These are phyloP conservation scores for Diadema setosum DNA, from an alignment of 35 echinoderm and acorn worm species.

Conservation along the genomic window DNA sequence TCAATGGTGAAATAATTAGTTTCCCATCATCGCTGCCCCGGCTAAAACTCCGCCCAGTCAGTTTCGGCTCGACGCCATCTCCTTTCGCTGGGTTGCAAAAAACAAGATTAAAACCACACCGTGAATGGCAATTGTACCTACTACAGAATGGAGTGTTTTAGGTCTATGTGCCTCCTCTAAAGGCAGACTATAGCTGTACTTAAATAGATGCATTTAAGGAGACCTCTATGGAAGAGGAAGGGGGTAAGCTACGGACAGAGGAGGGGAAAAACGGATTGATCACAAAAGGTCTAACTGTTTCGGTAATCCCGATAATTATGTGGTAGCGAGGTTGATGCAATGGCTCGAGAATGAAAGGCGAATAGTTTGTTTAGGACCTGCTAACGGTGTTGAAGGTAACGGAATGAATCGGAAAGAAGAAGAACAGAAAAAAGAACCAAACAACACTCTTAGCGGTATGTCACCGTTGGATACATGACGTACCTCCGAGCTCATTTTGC, in stretches of 20 bases:
- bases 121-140: background rate
- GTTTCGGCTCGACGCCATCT: background rate
- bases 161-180: background rate
- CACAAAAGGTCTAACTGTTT: slow-evolving; percentile 15
- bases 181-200: background rate
- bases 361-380: too few relatives aligned
- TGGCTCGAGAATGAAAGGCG: background rate
- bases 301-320: slow-evolving; percentile 22
- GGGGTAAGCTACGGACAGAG: background rate
- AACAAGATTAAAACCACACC: slow-evolving; percentile 17
- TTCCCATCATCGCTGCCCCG: background rate
- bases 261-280: background rate
- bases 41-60: slow-evolving; percentile 20
- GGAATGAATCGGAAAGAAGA: too few relatives aligned
- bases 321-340: background rate
- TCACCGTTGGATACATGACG: too few relatives aligned
- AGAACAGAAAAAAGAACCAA: too few relatives aligned
- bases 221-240: background rate
- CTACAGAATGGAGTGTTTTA: slow-evolving; percentile 2
- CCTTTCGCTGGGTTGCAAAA: slow-evolving; percentile 1
- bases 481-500: too few relatives aligned
- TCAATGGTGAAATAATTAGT: slow-evolving; percentile 19
- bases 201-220: slow-evolving; percentile 22
- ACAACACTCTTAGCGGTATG: too few relatives aligned
- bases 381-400: too few relatives aligned